phyloP scores from a whole-genome alignment of 2,888 invertebrate genomes.

The Platycheirus albimanus region DNA sequence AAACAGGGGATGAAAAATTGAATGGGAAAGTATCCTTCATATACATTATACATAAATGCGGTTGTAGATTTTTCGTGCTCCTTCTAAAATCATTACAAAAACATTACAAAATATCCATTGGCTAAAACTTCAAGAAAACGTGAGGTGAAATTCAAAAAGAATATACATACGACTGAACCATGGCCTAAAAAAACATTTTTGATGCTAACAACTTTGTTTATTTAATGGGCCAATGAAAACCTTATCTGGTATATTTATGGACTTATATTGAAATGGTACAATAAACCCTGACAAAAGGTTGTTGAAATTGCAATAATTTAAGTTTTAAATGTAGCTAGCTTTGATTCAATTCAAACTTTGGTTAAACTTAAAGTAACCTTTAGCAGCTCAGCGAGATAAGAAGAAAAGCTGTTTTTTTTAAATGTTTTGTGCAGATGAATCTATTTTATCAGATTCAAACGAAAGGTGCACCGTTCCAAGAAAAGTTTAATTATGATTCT shows the following conservation, averaged over 20 bases:
- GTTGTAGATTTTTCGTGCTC: slow-evolving; percentile 7
- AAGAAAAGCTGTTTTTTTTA: too few relatives aligned
- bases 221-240: slow-evolving; percentile 52
- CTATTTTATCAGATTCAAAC: neutral
- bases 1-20: neutral
- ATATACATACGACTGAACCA: neutral
- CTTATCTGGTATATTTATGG: slow-evolving; percentile 51
- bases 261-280: slow-evolving; percentile 63
- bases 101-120: slow-evolving; percentile 53
- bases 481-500: too few relatives aligned
- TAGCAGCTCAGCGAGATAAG: too few relatives aligned
- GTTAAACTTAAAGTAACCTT: too few relatives aligned
- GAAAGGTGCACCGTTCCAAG: too few relatives aligned
- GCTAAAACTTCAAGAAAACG: slow-evolving; percentile 49
- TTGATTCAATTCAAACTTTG: too few relatives aligned
- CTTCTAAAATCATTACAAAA: slow-evolving; percentile 24
- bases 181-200: slow-evolving; percentile 48
- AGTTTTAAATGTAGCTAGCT: too few relatives aligned
- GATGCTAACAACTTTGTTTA: slow-evolving; percentile 50
- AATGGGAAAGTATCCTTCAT: too few relatives aligned
- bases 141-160: slow-evolving; percentile 46
- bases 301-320: slow-evolving; percentile 3
- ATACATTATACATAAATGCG: neutral
- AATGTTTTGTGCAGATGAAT: neutral
- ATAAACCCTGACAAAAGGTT: slow-evolving; percentile 4